Evolutionary conservation across 2,113 vertebrate species (phyloP), one percentile per base, ranked within the genome.

Genomic region (Saccopteryx leptura): DNA sequence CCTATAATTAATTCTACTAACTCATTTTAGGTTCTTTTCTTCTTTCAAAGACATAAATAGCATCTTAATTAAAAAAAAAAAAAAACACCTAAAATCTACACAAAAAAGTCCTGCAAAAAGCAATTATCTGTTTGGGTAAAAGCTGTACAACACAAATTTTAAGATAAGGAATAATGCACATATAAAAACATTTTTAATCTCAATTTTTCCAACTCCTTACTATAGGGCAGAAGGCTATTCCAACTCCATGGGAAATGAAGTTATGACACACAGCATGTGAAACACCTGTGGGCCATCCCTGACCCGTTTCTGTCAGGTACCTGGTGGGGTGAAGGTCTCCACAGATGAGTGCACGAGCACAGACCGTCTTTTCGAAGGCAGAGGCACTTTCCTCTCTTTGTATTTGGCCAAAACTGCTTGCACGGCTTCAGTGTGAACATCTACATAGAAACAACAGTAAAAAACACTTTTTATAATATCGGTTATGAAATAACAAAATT

Each of bases 371-470:
- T 99, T 99, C 0, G 99, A 99, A 91, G 99, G 99, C 99, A 99
- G 99, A 23, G 99, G 99, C 99, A 99, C 99, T 98, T 99, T 99
- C 96, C 99, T 98, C 97, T 99, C 99, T 96, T 99, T 99, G 96
- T 99, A 99, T 93, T 99, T 99, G 52, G 99, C 99, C 96, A 99
- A 98, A 63, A 99, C 99, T 97, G 99, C 99, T 97, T 99, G 99
- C 85, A 99, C 99, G 7, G 99, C 99, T 99, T 99, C 99, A 28
- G 99, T 99, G 98, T 99, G 99, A 95, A 99, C 98, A 98, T 99
- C 99, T 99, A 54, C 0, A 65, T 0, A 74, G 68, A 74, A 91
- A 97, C 0, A 93, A 76, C 0, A 94, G 50, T 19, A 88, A n/a
- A n/a, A n/a, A 28, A 28, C 33, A 52, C 23, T 50, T 58, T 28